Percentiles rank a stretch among this genome's conserved stretches.
Evolutionary conservation across 2,888 invertebrate genomes (phyloP).

Genomic region (Drosophila basisetae): DNA sequence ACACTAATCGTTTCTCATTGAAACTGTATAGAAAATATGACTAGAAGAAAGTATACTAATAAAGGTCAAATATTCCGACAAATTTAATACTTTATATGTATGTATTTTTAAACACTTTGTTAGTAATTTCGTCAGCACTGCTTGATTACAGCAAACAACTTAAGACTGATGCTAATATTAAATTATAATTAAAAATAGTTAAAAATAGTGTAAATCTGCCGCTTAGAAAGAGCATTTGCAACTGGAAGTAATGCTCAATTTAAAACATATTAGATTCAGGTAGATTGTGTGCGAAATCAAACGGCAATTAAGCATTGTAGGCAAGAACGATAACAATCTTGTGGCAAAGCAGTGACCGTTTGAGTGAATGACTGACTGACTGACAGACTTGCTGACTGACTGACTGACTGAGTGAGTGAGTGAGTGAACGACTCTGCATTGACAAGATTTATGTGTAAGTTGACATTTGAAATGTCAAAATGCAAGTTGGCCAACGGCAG

Average conservation of each 20-base stretch:
- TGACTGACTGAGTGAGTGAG: slow-evolving; percentile 37
- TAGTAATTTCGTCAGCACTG: neutral
- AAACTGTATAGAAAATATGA: neutral
- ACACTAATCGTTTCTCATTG: neutral
- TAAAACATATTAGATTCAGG: slow-evolving; percentile 12
- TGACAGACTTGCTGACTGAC: slow-evolving; percentile 18
- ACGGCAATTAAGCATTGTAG: slow-evolving; percentile 71
- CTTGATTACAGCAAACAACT: neutral
- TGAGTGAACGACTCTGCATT: slow-evolving; percentile 45
- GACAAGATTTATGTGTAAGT: slow-evolving; percentile 62
- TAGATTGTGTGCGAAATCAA: slow-evolving; percentile 56
- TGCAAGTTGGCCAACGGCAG: slow-evolving; percentile 50
- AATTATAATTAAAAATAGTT: neutral
- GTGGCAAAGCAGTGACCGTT: slow-evolving; percentile 58
- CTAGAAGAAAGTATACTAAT: accelerated
- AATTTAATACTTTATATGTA: neutral
- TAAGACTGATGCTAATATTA: neutral
- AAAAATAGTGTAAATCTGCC: no score
- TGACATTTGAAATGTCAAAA: slow-evolving; percentile 79
- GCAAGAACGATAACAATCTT: slow-evolving; percentile 71
- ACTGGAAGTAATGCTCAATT: neutral
- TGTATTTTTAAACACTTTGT: neutral
- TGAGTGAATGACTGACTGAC: slow-evolving; percentile 40
- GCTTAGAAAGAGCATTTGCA: neutral
- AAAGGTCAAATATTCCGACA: accelerated